Base-by-base conservation (phyloP, 2,797 vertebrate genomes). In the Acanthiza pusilla region DNA sequence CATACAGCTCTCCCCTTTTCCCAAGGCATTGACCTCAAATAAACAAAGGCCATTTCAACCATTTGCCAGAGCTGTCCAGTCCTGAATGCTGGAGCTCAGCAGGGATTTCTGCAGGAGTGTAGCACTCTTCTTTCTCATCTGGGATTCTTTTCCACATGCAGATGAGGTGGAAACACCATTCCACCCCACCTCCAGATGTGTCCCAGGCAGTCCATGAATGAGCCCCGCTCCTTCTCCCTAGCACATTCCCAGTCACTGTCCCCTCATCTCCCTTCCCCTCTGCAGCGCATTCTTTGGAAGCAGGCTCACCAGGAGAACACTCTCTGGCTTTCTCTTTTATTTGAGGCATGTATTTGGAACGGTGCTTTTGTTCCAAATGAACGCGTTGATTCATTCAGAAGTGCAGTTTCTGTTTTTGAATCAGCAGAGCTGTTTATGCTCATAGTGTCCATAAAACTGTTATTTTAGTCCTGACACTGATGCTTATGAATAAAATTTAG, bases 381-480 rank as follows among this genome's bases (percentile, higher is more conserved):
- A 66, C 65, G 89, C 73, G 81, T 80, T 63, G 91, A 92, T 84
- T 94, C 94, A 91, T 96, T 95, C 93, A 85, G 89, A 96, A 91
- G 89, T 92, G 89, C 86, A 70, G 88, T 94, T 93, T 94, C 95
- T 96, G 95, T 50, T 91, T 97, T 94, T 74, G 92, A 95, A 84
- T 95, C 94, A 63, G 82, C 55, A 5, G 73, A 66, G 80, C 93
- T 94, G 85, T 94, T 96, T 95, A 74, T 88, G 90, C 79, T 93
- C 89, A 50, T 27, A 12, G 92, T 85, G 90, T 96, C 96, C 93
- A 94, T 97, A 93, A 97, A 97, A 96, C 89, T 96, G 94, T 96
- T 96, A 92, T 96, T 98, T 97, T 96, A 96, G 89, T 89, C 88
- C 89, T 86, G 95, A 97, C 95, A 93, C 92, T 78, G 93, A 96